Percentiles rank a stretch among this genome's conserved stretches.
Evolutionary conservation across 2,888 invertebrate genomes (phyloP).

Genomic region (Rotaria magnacalcarata): DNA sequence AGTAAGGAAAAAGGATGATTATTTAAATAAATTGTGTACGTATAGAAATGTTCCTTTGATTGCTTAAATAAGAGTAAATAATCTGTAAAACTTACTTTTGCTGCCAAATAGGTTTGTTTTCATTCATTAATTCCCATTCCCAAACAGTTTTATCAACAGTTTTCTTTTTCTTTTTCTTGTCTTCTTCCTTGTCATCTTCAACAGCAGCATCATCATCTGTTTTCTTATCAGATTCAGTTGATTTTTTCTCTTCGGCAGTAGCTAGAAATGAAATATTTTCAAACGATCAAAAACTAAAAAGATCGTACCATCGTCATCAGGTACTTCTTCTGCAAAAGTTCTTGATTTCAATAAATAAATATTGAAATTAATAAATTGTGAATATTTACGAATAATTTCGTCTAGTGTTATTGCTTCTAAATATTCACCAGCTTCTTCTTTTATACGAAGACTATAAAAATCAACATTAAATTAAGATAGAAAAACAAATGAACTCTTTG

Average conservation of each 20-base stretch:
- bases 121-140: constrained; percentile 95
- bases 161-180: constrained; percentile 67
- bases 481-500: no score
- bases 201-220: constrained; percentile 45
- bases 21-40: no score
- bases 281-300: no score
- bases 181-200: constrained; percentile 66
- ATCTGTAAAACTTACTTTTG: constrained; percentile 65
- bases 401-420: constrained; percentile 88
- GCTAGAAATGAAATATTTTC: not conserved
- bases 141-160: constrained; percentile 54
- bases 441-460: constrained; percentile 74
- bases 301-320: constrained; percentile 65
- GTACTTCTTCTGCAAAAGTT: constrained; percentile 78
- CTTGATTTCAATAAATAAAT: constrained; percentile 68
- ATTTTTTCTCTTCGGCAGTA: not conserved
- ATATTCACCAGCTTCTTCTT: constrained; percentile 91
- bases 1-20: no score
- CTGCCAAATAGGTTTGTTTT: constrained; percentile 96
- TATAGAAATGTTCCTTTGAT: no score
- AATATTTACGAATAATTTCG: constrained; percentile 95
- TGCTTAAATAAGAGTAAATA: not conserved
- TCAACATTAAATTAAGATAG: no score
- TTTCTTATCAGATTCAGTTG: not conserved
- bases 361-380: constrained; percentile 96